Conservation (phyloP, 2,113 vertebrate genomes). For the Podiceps cristatus region DNA sequence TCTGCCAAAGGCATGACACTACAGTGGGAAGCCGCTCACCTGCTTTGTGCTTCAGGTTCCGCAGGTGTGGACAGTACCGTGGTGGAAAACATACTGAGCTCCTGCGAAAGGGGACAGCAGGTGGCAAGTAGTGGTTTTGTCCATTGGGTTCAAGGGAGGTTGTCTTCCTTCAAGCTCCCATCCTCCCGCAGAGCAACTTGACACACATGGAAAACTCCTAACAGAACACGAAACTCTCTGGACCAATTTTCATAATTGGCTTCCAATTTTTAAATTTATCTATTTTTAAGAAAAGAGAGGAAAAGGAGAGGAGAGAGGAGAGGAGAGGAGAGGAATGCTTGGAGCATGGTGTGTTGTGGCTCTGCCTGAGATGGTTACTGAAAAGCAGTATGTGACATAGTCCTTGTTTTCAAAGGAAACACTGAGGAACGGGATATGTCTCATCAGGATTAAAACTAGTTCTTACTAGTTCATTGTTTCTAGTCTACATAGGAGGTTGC, state of each 20-base stretch:
- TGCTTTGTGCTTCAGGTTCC: background rate
- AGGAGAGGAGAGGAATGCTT: background rate
- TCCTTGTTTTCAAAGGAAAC: background rate
- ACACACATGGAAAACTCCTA: background rate
- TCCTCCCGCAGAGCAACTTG: background rate
- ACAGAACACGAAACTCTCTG: background rate
- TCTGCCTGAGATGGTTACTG: background rate
- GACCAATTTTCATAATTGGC: conserved; percentile 7
- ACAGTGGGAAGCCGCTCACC: background rate
- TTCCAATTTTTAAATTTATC: background rate
- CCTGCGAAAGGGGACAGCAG: background rate
- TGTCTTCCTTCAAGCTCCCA: background rate
- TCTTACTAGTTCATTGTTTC: background rate
- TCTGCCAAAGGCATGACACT: background rate
- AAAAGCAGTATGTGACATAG: background rate
- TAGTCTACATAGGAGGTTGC: fast-evolving
- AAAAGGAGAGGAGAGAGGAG: background rate
- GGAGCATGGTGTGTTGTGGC: background rate
- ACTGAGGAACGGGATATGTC: background rate
- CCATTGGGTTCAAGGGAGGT: background rate
- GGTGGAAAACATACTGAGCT: background rate
- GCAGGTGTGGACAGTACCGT: background rate
- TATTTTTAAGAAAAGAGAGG: background rate
- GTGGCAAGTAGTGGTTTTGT: background rate
- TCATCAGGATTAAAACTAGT: background rate